Percentiles rank a stretch among this genome's conserved stretches.
Conservation (phyloP, 2,113 vertebrate genomes). For the Thalassarche chlororhynchos region DNA sequence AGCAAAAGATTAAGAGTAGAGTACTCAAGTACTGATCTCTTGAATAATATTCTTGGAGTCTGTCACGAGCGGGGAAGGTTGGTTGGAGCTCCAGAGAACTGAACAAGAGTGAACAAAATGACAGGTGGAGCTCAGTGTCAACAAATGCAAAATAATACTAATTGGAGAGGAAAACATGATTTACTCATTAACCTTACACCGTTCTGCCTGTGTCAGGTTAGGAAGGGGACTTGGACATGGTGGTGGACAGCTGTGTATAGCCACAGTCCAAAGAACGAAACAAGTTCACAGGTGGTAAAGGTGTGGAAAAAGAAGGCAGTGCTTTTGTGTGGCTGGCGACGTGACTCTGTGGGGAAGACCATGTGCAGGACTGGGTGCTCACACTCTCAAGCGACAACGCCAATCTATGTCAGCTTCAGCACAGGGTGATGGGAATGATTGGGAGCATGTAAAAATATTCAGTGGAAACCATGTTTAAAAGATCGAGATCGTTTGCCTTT, state of each 20-base stretch:
- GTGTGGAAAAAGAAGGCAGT: neutral
- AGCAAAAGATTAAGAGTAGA: neutral
- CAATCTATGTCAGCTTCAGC: neutral
- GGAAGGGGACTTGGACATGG: neutral
- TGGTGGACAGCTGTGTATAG: neutral
- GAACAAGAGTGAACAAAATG: neutral
- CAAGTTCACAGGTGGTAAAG: neutral
- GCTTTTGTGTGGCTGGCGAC: rapidly evolving
- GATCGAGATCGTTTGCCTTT: neutral
- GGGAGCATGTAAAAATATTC: neutral
- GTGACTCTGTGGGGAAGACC: neutral
- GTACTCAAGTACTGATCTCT: neutral
- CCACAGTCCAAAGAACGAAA: neutral
- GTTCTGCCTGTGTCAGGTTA: neutral
- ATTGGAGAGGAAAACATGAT: neutral
- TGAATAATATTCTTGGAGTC: neutral
- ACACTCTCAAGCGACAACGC: neutral
- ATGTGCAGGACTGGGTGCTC: neutral
- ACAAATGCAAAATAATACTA: neutral
- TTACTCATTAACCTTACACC: neutral
- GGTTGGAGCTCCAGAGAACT: neutral
- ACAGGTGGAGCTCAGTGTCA: neutral
- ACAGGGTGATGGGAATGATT: neutral
- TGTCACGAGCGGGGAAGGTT: neutral
- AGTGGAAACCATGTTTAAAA: neutral